phyloP scores from a whole-genome alignment of 2,797 vertebrate species.

The Eleutherodactylus coqui region DNA sequence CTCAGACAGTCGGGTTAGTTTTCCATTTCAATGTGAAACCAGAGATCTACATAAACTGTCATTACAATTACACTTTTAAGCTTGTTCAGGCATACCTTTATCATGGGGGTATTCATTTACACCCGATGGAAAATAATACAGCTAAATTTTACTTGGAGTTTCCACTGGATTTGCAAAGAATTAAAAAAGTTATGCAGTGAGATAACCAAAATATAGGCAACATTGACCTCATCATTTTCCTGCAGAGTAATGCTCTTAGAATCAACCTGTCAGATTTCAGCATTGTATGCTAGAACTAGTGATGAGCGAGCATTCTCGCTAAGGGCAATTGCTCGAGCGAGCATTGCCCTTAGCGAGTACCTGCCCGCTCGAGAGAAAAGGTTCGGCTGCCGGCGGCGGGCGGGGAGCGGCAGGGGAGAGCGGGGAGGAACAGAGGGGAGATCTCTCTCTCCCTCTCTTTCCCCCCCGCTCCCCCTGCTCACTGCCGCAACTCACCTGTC shows the following conservation, averaged over 20 bases:
- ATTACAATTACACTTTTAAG: neutral
- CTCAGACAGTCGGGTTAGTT: neutral
- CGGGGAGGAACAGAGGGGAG: too few species aligned
- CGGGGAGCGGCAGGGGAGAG: too few species aligned
- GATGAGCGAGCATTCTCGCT: too few species aligned
- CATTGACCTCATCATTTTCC: neutral
- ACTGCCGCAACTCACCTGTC: too few species aligned
- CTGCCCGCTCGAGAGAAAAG: too few species aligned
- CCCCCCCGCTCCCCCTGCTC: too few species aligned
- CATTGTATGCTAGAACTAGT: neutral
- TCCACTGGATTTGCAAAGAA: constrained; percentile 23
- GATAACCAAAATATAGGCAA: neutral
- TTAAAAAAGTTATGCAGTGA: constrained; percentile 17
- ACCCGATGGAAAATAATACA: constrained; percentile 7
- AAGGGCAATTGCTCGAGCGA: too few species aligned
- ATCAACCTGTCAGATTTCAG: neutral
- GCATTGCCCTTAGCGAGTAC: too few species aligned
- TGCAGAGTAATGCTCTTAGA: neutral
- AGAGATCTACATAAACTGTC: constrained; percentile 5
- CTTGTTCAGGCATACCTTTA: constrained; percentile 12
- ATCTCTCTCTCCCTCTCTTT: too few species aligned
- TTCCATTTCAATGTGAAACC: constrained; percentile 29
- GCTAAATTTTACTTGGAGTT: neutral
- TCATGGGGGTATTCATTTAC: constrained; percentile 28
- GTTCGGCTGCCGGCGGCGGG: too few species aligned